These are phyloP conservation scores for Idaea dimidiata DNA, from an alignment of 2,888 invertebrate genomes.

Conservation along the genomic window DNA sequence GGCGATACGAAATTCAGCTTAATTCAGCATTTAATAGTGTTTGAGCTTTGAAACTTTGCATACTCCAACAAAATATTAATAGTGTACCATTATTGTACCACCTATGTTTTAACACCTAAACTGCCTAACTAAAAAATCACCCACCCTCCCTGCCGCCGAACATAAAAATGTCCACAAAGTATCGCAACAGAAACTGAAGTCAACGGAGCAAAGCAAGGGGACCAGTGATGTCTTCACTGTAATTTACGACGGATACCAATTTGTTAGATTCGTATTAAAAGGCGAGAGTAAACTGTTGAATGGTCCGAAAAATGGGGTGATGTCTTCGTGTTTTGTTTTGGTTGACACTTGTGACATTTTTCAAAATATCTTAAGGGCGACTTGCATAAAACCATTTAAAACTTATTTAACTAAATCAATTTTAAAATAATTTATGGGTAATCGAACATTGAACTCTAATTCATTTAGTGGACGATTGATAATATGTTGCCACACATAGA, in stretches of 20 bases:
- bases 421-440: no score
- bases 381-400: no score
- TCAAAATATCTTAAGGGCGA: constrained; percentile 4
- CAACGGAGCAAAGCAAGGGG: constrained; percentile 31
- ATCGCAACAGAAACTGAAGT: constrained; percentile 13
- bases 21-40: no score
- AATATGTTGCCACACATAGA: no score
- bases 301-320: constrained; percentile 73
- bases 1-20: no score
- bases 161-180: constrained; percentile 2
- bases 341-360: constrained; percentile 24
- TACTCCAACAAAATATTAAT: not conserved
- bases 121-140: not conserved
- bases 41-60: not conserved
- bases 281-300: constrained; percentile 72
- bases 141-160: constrained; percentile 5
- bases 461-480: no score
- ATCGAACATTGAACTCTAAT: no score
- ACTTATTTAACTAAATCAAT: no score
- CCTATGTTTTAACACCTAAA: not conserved
- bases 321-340: constrained; percentile 31
- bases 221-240: constrained; percentile 60
- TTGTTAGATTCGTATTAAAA: constrained; percentile 74
- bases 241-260: constrained; percentile 75
- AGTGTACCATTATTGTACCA: not conserved